Conservation (phyloP, 1,140 invertebrate species). For the Drosophila kikkawai region DNA sequence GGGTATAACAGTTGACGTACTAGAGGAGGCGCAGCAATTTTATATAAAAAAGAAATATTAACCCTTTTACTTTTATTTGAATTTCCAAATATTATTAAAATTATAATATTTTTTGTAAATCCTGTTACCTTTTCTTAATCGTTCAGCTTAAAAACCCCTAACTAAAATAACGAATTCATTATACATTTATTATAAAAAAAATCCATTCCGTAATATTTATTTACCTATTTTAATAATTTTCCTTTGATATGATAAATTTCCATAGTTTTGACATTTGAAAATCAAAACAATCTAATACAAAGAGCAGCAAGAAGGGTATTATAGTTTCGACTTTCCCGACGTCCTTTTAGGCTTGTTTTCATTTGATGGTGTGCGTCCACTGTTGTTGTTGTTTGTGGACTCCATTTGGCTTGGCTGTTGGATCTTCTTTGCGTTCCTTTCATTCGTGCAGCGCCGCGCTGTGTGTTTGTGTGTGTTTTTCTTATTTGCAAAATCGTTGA, state of each 20-base stretch:
- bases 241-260: background rate
- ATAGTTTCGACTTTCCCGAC: background rate
- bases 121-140: background rate
- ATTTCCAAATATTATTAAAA: background rate
- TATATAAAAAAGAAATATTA: background rate
- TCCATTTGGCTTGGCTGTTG: conserved; percentile 74
- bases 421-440: conserved; percentile 65
- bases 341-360: conserved; percentile 49
- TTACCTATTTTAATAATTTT: background rate
- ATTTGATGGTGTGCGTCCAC: conserved; percentile 22
- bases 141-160: background rate
- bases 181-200: background rate
- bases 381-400: conserved; percentile 56
- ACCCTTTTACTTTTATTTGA: no score
- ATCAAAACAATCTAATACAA: no score
- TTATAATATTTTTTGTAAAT: background rate
- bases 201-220: background rate
- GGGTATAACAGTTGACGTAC: background rate
- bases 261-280: no score
- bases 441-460: conserved; percentile 80
- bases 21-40: background rate
- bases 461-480: conserved; percentile 69
- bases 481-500: conserved; percentile 56
- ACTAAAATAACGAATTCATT: background rate
- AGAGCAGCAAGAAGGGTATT: background rate